Conservation (phyloP, 2,113 vertebrate species). For the Ibidorhyncha struthersii region DNA sequence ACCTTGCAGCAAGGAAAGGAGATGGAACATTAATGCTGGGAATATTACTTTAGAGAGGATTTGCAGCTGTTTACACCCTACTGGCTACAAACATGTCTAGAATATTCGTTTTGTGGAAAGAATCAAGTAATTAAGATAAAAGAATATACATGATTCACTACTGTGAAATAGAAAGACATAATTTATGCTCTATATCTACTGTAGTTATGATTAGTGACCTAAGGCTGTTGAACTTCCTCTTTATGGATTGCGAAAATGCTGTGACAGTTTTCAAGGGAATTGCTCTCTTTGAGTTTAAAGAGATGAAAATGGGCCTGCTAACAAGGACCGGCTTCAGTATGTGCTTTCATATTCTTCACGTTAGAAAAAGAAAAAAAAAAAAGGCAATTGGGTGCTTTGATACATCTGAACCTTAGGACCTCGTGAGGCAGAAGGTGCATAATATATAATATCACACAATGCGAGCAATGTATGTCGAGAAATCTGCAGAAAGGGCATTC, state of each 20-base stretch:
- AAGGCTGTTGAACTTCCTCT: conserved; percentile 80
- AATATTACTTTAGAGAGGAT: not conserved
- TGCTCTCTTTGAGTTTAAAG: conserved; percentile 78
- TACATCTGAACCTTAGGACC: not conserved
- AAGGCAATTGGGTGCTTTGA: conserved; percentile 41
- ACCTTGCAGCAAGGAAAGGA: not conserved
- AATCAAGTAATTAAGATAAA: conserved; percentile 46
- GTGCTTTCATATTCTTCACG: conserved; percentile 45
- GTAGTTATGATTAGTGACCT: conserved; percentile 68
- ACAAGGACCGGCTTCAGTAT: conserved; percentile 54
- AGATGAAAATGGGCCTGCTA: conserved; percentile 66
- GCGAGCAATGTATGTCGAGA: not conserved
- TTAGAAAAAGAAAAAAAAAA: not conserved
- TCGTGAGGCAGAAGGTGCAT: not conserved
- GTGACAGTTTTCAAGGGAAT: conserved; percentile 78
- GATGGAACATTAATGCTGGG: not conserved
- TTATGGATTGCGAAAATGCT: conserved; percentile 75
- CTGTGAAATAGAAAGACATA: conserved; percentile 20
- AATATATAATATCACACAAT: not conserved
- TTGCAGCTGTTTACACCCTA: not conserved
- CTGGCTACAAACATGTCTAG: not conserved
- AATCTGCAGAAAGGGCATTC: not conserved
- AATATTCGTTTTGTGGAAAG: not conserved
- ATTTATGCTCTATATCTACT: conserved; percentile 55
- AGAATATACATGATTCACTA: conserved; percentile 7